These are phyloP conservation scores for Allacma fusca DNA, from an alignment of 2,888 invertebrate species.

Conservation along the genomic window DNA sequence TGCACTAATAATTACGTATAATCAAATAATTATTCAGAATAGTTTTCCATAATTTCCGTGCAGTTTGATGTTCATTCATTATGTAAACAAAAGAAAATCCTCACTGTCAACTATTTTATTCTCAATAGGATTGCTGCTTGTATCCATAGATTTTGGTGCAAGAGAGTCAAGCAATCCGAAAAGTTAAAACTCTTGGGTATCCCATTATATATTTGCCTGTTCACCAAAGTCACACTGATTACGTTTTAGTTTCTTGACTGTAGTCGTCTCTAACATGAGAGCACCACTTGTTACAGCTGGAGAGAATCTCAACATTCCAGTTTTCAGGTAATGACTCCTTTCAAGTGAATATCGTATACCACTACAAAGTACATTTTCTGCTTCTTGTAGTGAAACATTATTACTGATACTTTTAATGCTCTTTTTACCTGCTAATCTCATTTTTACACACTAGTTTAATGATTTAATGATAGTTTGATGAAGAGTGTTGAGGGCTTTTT, in stretches of 20 bases:
- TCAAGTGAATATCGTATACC: too few relatives aligned
- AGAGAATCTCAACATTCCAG: conserved; percentile 91
- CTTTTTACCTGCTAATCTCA: too few relatives aligned
- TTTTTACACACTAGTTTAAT: conserved; percentile 71
- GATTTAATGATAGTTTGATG: too few relatives aligned
- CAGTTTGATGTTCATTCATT: too few relatives aligned
- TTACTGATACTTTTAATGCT: too few relatives aligned
- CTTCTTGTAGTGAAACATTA: too few relatives aligned
- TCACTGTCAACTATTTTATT: too few relatives aligned
- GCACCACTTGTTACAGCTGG: conserved; percentile 94
- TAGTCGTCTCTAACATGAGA: conserved; percentile 82
- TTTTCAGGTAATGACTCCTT: too few relatives aligned
- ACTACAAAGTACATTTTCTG: too few relatives aligned
- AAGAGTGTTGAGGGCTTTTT: conserved; percentile 96
- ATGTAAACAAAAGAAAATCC: too few relatives aligned
- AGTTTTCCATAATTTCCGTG: too few relatives aligned
- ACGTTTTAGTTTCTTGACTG: conserved; percentile 88
- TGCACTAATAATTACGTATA: background rate
- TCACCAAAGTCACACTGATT: conserved; percentile 94
- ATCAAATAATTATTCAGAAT: too few relatives aligned
- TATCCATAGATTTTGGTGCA: conserved; percentile 83
- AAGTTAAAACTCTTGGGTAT: conserved; percentile 74
- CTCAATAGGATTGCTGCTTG: conserved; percentile 80
- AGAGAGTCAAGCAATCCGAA: conserved; percentile 79
- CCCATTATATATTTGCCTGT: conserved; percentile 83